Evolutionary conservation across 1,140 invertebrate species (phyloP), one percentile per base, ranked within the genome.

Genomic region (Aphelenchoides besseyi): DNA sequence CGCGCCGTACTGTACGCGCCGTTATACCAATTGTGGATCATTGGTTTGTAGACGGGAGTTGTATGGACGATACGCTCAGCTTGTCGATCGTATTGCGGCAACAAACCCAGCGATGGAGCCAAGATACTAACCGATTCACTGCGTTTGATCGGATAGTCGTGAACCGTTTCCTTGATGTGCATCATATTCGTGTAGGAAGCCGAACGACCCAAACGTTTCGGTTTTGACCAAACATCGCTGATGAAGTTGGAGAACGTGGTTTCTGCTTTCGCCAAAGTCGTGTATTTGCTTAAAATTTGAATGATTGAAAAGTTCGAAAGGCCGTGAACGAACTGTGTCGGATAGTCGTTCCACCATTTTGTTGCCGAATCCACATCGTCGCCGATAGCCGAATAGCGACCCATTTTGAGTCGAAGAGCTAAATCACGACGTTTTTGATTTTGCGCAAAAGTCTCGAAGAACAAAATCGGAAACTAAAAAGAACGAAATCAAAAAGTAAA

Each of bases 11-110:
- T 76, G 64, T 80, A 82, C 16, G 73, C 76, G 8, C 79, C 81
- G 54, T 67, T 73, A 48, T 78, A 82, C 80, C 80, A 48, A 12
- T 48, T 48, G 41, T 78, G 67, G 16, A 82, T 75, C n/a, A 77
- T 66, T 30, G 82, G 82, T 62, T 84, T 83, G 79, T 83, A 83
- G n/a, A 84, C 83, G 12, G 75, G 81, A n/a, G 71, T 69, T 9
- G 82, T 83, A 64, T 83, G 82, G 16, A 83, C 82, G 66, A 84
- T 84, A 5, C 82, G 74, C 55, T 84, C 77, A 18, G 82, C 82
- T 69, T 84, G 82, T 67, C 82, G 79, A 71, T 73, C 74, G 62
- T 83, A 77, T 63, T 79, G 74, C 23, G 78, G 81, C 28, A 83
- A 71, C 48, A 83, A 68, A 0, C 79, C 82, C 36, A 84, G 76